Percentiles rank a stretch among this genome's conserved stretches.
These are phyloP conservation scores for Lysiphlebus fabarum DNA, from an alignment of 1,140 invertebrate species.

Conservation along the genomic window DNA sequence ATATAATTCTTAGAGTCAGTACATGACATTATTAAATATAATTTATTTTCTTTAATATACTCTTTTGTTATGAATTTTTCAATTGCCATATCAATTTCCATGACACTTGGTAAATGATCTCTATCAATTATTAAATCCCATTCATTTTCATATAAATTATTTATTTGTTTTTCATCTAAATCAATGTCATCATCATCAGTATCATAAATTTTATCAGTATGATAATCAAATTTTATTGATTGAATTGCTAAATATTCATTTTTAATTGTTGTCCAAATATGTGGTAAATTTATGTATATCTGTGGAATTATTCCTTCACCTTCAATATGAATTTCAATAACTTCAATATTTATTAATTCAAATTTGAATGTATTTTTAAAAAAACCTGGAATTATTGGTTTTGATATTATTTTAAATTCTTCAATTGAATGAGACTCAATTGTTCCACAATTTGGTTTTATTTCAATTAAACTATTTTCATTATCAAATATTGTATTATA, in stretches of 20 bases:
- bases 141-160: slow-evolving; percentile 20
- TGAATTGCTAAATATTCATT: slow-evolving; percentile 35
- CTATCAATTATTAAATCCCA: slow-evolving; percentile 40
- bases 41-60: slow-evolving; percentile 34
- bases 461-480: slow-evolving; percentile 25
- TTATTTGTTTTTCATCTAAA: neutral
- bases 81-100: slow-evolving; percentile 52
- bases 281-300: slow-evolving; percentile 28
- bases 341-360: slow-evolving; percentile 38
- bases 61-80: slow-evolving; percentile 43
- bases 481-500: slow-evolving; percentile 9
- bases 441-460: slow-evolving; percentile 33
- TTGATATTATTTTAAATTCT: slow-evolving; percentile 29
- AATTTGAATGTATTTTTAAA: slow-evolving; percentile 34
- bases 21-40: slow-evolving; percentile 17
- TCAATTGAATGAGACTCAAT: slow-evolving; percentile 32
- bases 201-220: too few relatives aligned
- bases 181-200: slow-evolving; percentile 1
- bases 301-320: slow-evolving; percentile 44
- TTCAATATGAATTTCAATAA: slow-evolving; percentile 16
- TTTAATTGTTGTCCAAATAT: slow-evolving; percentile 23
- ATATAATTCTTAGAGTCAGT: slow-evolving; percentile 26
- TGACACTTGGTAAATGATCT: slow-evolving; percentile 31
- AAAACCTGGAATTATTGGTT: slow-evolving; percentile 37
- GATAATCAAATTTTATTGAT: slow-evolving; percentile 20